Conservation (phyloP, 2,797 vertebrate species). For the Vipera latastei region DNA sequence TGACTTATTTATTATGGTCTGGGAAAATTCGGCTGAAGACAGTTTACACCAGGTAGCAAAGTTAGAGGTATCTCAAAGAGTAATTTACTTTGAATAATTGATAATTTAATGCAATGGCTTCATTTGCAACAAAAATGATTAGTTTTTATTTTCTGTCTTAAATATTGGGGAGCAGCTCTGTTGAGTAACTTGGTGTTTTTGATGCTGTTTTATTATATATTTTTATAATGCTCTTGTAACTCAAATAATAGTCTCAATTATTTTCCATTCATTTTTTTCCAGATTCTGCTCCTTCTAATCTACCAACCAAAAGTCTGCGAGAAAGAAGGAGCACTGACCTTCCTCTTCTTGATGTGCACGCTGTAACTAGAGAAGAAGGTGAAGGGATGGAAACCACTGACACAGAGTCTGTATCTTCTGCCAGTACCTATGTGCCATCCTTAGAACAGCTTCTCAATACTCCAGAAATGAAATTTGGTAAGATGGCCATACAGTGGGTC, state of each 20-base stretch:
- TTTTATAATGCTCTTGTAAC: not conserved
- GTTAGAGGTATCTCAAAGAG: not conserved
- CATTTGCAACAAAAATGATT: not conserved
- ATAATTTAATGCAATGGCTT: not conserved
- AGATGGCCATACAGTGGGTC: not conserved
- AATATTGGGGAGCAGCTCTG: not conserved
- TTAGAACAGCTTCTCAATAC: constrained; percentile 91
- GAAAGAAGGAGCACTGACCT: constrained; percentile 79
- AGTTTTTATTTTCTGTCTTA: not conserved
- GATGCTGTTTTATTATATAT: not conserved
- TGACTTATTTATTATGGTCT: not conserved
- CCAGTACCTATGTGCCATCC: constrained; percentile 75
- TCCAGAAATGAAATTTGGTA: constrained; percentile 81
- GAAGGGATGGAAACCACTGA: constrained; percentile 98
- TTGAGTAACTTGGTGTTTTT: not conserved
- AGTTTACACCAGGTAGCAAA: not conserved
- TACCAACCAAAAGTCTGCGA: constrained; percentile 70
- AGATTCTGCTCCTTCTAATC: constrained; percentile 75
- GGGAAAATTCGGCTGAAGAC: not conserved
- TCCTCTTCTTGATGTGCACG: constrained; percentile 79
- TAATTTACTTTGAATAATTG: not conserved
- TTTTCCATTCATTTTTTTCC: constrained; percentile 20
- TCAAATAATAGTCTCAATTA: not conserved
- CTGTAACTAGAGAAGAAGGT: constrained; percentile 87
- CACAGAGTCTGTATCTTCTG: constrained; percentile 80